phyloP scores from a whole-genome alignment of 2,113 vertebrate genomes.

The Cairina moschata region DNA sequence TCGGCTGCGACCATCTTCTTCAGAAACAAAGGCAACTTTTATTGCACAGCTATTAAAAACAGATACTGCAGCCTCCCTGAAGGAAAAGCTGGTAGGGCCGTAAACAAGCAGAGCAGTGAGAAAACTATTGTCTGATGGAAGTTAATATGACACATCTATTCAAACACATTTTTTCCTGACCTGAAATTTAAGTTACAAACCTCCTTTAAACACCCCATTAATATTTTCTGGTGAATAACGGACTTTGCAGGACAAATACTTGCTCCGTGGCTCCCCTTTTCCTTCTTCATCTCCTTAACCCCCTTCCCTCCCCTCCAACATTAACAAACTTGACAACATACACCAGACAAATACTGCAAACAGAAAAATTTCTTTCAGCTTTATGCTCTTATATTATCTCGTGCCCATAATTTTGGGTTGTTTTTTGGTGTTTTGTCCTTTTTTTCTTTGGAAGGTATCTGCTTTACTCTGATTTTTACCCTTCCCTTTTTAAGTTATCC shows the following conservation, averaged over 20 bases:
- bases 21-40: not conserved
- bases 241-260: not conserved
- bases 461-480: not conserved
- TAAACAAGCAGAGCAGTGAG: not conserved
- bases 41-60: not conserved
- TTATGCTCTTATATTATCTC: not conserved
- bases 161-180: not conserved
- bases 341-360: conserved; percentile 10
- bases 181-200: not conserved
- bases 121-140: not conserved
- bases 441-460: not conserved
- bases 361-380: conserved; percentile 8
- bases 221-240: not conserved
- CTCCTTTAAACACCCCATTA: not conserved
- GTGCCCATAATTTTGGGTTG: not conserved
- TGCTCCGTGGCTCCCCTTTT: fast-evolving
- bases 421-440: not conserved
- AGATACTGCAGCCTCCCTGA: not conserved
- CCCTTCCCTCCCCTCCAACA: not conserved
- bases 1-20: not conserved
- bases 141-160: not conserved
- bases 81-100: not conserved
- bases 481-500: not conserved
- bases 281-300: not conserved
- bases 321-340: not conserved